Evolutionary conservation across 2,888 invertebrate genomes (phyloP).

Genomic region (Himalopsyche japonica): DNA sequence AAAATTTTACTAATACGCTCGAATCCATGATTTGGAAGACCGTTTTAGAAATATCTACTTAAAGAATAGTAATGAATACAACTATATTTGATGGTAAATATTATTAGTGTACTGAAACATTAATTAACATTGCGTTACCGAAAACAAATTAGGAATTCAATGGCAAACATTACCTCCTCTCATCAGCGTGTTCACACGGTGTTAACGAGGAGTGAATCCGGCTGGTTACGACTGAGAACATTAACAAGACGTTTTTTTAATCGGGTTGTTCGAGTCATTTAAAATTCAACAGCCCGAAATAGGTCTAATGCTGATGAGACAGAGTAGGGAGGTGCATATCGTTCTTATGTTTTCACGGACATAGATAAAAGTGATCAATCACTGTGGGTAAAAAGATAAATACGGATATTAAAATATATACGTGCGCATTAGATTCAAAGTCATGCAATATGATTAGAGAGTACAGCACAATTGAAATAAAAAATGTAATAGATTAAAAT

Average conservation of each 20-base stretch:
- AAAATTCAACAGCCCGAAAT: neutral
- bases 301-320: neutral
- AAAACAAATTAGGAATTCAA: neutral
- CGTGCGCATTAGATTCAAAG: too few species aligned
- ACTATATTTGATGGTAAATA: too few species aligned
- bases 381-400: neutral
- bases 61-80: too few species aligned
- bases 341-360: neutral
- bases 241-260: neutral
- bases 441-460: too few species aligned
- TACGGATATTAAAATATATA: neutral
- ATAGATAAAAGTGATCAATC: neutral
- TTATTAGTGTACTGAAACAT: too few species aligned
- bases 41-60: too few species aligned
- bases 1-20: too few species aligned
- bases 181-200: neutral
- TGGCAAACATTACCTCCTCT: neutral
- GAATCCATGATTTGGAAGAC: too few species aligned
- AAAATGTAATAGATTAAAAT: too few species aligned
- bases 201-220: neutral
- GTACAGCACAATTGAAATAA: too few species aligned
- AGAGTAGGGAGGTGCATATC: neutral
- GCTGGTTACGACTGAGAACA: neutral
- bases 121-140: too few species aligned
- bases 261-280: neutral